phyloP scores from a whole-genome alignment of 2,797 vertebrate species.

The Anabas testudineus region DNA sequence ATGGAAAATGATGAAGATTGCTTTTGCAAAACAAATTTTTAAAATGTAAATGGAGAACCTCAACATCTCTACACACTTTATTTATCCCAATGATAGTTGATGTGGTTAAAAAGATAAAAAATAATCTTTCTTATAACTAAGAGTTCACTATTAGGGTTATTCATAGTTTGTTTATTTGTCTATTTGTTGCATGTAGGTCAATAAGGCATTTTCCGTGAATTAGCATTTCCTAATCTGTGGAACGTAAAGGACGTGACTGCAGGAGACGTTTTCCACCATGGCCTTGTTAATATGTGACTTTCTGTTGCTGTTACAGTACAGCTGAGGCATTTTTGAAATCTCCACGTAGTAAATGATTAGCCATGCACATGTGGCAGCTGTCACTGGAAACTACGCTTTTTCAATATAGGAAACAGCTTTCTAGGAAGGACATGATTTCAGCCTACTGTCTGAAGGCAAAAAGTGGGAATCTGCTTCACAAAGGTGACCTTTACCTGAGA shows the following conservation, averaged over 20 bases:
- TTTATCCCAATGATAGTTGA: not conserved
- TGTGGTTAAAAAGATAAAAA: not conserved
- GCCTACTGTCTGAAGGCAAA: conserved; percentile 58
- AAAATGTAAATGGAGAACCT: not conserved
- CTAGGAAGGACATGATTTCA: conserved; percentile 17
- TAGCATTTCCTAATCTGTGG: conserved; percentile 41
- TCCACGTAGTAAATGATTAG: conserved; percentile 79
- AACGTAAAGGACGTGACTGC: conserved; percentile 45
- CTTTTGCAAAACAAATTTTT: conserved; percentile 1
- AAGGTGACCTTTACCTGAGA: conserved; percentile 35
- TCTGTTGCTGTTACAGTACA: conserved; percentile 68
- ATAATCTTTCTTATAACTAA: not conserved
- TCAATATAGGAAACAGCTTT: conserved; percentile 16
- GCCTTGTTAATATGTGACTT: conserved; percentile 81
- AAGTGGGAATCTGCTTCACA: conserved; percentile 2
- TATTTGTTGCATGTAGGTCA: conserved; percentile 11
- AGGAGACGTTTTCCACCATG: conserved; percentile 41
- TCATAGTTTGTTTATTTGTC: not conserved
- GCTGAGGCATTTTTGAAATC: conserved; percentile 71
- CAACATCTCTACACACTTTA: not conserved
- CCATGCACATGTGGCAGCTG: conserved; percentile 71
- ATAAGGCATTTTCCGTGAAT: conserved; percentile 16
- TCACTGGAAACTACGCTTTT: conserved; percentile 35
- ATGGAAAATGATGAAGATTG: not conserved
- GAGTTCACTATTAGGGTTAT: not conserved